phyloP scores from a whole-genome alignment of 2,888 invertebrate species.

The Pegoplata infirma region DNA sequence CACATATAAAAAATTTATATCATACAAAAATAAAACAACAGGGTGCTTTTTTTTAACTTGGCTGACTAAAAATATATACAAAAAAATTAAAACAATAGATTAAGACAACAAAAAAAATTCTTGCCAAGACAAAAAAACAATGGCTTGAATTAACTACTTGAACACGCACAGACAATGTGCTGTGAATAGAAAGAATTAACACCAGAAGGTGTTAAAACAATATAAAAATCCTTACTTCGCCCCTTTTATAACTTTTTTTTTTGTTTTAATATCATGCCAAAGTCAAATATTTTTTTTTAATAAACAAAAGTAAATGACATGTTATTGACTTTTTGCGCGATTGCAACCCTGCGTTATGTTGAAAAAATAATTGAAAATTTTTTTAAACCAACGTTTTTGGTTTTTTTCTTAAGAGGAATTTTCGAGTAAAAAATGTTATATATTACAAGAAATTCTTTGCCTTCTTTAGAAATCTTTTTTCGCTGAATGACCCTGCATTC shows the following conservation, averaged over 20 bases:
- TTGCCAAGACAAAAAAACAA: no score
- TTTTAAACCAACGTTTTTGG: background rate
- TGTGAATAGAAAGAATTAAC: background rate
- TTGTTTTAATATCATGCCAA: background rate
- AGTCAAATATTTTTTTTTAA: background rate
- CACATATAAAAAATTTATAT: background rate
- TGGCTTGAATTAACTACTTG: slow-evolving; percentile 30
- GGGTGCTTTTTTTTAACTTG: slow-evolving; percentile 33
- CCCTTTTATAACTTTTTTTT: background rate
- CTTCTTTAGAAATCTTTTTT: no score
- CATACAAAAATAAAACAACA: slow-evolving; percentile 24
- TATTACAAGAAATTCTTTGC: no score
- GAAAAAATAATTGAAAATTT: background rate
- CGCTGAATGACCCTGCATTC: no score
- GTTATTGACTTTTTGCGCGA: slow-evolving; percentile 45
- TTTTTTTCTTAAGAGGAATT: no score
- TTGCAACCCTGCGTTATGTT: background rate
- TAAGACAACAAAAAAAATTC: no score
- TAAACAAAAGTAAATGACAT: slow-evolving; percentile 22
- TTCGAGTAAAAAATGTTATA: no score
- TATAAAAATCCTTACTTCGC: background rate
- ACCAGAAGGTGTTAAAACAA: background rate
- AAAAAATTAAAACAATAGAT: slow-evolving; percentile 22
- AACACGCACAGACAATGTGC: slow-evolving; percentile 43
- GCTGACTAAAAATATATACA: slow-evolving; percentile 5